Evolutionary conservation across 2,113 vertebrate species (phyloP).

Genomic region (Lamprotornis superbus): DNA sequence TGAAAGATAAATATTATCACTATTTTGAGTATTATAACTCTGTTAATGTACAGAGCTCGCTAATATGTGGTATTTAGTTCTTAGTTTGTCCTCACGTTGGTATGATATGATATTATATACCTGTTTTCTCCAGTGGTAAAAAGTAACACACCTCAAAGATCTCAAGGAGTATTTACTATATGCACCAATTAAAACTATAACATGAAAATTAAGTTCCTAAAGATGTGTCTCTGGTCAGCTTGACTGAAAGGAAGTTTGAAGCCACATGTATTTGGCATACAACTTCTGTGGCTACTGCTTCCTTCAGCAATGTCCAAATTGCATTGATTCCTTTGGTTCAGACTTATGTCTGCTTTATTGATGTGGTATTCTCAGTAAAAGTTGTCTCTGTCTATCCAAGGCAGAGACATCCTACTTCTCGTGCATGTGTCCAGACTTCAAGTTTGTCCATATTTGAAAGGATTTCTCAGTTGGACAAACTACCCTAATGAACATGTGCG

Average conservation of each 20-base stretch:
- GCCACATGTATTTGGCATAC: not conserved
- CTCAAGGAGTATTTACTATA: conserved; percentile 26
- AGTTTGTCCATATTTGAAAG: not conserved
- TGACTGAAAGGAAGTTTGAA: not conserved
- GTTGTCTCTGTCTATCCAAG: not conserved
- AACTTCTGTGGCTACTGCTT: not conserved
- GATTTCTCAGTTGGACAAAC: not conserved
- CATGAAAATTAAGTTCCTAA: not conserved
- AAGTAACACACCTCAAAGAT: conserved; percentile 23
- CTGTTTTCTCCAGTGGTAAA: not conserved
- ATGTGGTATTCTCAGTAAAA: not conserved
- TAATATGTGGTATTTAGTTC: not conserved
- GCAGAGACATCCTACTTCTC: not conserved
- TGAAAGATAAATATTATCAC: not conserved
- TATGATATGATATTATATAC: not conserved
- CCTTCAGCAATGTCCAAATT: not conserved
- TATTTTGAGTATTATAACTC: conserved; percentile 8
- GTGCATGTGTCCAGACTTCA: not conserved
- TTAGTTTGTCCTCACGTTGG: not conserved
- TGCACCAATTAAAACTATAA: conserved; percentile 60
- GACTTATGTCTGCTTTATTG: not conserved
- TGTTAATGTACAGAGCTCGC: not conserved
- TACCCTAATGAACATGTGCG: not conserved
- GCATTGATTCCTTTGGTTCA: not conserved
- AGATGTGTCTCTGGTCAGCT: not conserved